Base-by-base conservation (phyloP, 2,113 vertebrate species). In the Ellobius talpinus region DNA sequence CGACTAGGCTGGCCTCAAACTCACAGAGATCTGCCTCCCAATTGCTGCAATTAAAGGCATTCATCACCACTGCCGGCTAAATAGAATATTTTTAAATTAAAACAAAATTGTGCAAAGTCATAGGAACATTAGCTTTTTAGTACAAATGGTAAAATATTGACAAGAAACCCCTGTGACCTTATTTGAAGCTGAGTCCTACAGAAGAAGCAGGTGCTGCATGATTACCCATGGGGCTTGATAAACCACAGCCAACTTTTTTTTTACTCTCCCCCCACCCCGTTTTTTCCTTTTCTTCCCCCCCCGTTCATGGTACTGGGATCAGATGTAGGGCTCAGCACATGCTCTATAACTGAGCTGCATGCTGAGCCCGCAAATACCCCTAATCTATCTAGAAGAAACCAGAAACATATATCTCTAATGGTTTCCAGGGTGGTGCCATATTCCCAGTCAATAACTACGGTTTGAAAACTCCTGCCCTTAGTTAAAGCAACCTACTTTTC, bases 401-500 rank as follows among this genome's bases (percentile, higher is more conserved):
- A 29, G 5, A 31, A 72, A 42, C 29, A 19, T 7, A 24, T 45
- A 36, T 93, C 55, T 42, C 70, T 50, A n/a, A 19, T n/a, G 23
- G 0, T 58, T 89, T 89, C 19, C 47, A 14, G 3, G 42, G 47
- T 21, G 77, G 7, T 26, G 21, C 31, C n/a, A 23, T 45, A 50
- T 7, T 23, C 39, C 89, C 58, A 31, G 4, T 47, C 82, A 70
- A 23, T 7, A 29, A 55, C 14, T 55, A 55, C 0, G 0, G 45
- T 87, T 42, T 79, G 33, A 78, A 70, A 79, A 61, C 5, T 8
- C 47, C 23, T 68, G 47, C 42, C 58, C 11, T 70, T 45, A 76
- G 31, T 39, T 76, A 90, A 88, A 90, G n/a, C 65, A 92, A 55
- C 68, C 4, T 63, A 36, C 36, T 42, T 93, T 63, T 68, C 76